Conservation (phyloP, 2,797 vertebrate genomes). For the Lutjanus campechanus region DNA sequence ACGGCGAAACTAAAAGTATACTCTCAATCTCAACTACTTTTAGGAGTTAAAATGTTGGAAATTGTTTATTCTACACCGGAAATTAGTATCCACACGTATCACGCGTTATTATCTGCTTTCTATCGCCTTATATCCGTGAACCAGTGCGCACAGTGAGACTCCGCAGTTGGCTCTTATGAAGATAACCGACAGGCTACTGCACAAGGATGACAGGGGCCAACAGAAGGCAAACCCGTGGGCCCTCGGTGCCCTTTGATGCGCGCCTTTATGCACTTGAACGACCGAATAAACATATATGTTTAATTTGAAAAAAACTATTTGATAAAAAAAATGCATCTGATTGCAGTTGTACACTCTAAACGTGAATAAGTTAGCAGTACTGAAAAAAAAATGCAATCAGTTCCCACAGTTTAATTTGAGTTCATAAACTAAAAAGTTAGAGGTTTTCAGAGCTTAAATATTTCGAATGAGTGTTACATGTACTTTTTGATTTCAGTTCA, state of each 20-base stretch:
- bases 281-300: not conserved
- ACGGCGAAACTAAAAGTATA: not conserved
- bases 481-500: too few species aligned
- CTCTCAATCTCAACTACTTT: not conserved
- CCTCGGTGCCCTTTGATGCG: not conserved
- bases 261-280: slow-evolving; percentile 35
- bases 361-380: too few species aligned
- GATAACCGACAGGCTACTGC: not conserved
- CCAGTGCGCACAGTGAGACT: not conserved
- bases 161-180: not conserved
- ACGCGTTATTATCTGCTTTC: not conserved
- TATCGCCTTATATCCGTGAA: not conserved
- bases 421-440: too few species aligned
- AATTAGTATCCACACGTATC: not conserved
- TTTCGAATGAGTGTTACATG: too few species aligned
- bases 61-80: not conserved
- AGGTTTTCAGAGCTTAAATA: too few species aligned
- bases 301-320: too few species aligned
- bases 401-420: too few species aligned
- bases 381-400: too few species aligned
- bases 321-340: not conserved
- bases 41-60: not conserved
- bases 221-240: not conserved
- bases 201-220: not conserved
- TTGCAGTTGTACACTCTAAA: not conserved